Conservation (phyloP, 1,140 invertebrate species). For the Bombyx mandarina region DNA sequence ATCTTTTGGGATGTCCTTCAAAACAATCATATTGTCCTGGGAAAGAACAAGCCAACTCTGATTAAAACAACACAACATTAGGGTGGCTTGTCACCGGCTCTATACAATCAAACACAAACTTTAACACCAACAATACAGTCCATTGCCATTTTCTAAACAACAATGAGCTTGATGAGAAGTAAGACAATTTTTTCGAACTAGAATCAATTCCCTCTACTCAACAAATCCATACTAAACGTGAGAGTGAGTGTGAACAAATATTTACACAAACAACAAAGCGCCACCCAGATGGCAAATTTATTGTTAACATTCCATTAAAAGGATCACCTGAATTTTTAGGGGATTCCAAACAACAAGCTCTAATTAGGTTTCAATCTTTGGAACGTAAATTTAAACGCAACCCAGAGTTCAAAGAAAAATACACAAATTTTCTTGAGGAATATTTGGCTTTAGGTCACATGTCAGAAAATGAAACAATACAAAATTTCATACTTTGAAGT, state of each 20-base stretch:
- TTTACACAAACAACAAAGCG: slow-evolving; percentile 6
- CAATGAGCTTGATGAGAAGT: background rate
- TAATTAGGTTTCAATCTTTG: slow-evolving; percentile 11
- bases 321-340: slow-evolving; percentile 6
- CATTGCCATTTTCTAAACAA: no score
- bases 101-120: background rate
- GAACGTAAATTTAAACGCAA: slow-evolving; percentile 13
- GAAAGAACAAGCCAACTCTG: slow-evolving; percentile 21
- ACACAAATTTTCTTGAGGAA: slow-evolving; percentile 35
- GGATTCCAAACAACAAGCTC: slow-evolving; percentile 8
- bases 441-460: slow-evolving; percentile 16
- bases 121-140: no score
- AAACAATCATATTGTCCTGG: slow-evolving; percentile 18
- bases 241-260: slow-evolving; percentile 9
- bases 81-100: slow-evolving; percentile 21
- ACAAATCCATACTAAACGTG: slow-evolving; percentile 2
- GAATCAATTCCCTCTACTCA: background rate
- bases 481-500: slow-evolving; percentile 15
- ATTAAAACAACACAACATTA: slow-evolving; percentile 16
- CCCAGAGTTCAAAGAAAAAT: slow-evolving; percentile 16
- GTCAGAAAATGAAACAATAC: background rate
- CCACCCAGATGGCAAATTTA: slow-evolving; percentile 8
- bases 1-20: slow-evolving; percentile 15
- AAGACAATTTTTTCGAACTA: slow-evolving; percentile 1
- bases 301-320: slow-evolving; percentile 15